Conservation (phyloP, 2,797 vertebrate genomes). For the Potorous gilbertii region DNA sequence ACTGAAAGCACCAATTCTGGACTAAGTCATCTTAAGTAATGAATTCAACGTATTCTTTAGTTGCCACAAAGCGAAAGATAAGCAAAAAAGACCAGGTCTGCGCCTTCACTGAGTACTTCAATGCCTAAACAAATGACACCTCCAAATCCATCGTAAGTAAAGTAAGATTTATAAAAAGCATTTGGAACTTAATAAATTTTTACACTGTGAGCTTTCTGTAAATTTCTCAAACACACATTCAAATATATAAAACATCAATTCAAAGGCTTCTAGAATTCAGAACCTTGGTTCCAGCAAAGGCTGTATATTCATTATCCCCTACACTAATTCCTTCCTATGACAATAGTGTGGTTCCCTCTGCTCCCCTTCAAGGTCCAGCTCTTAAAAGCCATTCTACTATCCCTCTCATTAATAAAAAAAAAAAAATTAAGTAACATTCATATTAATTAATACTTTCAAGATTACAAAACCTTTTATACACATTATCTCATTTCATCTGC, state of each 20-base stretch:
- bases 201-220: background rate
- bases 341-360: background rate
- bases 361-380: background rate
- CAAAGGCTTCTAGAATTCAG: background rate
- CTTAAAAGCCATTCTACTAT: background rate
- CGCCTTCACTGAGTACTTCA: background rate
- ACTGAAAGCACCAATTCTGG: background rate
- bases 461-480: background rate
- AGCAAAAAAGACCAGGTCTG: background rate
- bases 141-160: background rate
- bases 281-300: background rate
- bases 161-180: too few relatives aligned
- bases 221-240: background rate
- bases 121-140: background rate
- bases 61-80: background rate
- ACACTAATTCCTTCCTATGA: background rate
- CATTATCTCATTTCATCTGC: background rate
- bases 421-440: background rate
- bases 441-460: background rate
- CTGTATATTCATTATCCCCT: background rate
- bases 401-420: background rate
- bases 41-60: too few relatives aligned
- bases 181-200: too few relatives aligned
- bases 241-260: background rate
- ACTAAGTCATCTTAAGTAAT: background rate